phyloP scores from a whole-genome alignment of 2,797 vertebrate genomes.

The Chelonia mydas region DNA sequence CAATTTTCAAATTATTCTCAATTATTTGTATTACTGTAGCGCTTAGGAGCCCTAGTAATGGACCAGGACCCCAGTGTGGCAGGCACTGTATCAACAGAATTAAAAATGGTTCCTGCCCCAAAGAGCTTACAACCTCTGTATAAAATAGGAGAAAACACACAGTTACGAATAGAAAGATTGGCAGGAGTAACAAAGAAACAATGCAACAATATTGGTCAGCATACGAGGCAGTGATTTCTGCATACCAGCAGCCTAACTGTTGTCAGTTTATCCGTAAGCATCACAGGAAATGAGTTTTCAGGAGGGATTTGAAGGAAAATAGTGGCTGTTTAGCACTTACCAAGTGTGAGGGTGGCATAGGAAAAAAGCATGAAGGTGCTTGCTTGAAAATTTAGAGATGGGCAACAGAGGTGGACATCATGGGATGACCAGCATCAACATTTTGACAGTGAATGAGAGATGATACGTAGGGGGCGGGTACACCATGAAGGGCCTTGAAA shows the following conservation, averaged over 20 bases:
- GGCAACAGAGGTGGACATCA: not conserved
- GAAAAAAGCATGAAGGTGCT: not conserved
- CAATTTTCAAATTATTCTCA: not conserved
- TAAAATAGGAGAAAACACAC: not conserved
- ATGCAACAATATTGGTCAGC: not conserved
- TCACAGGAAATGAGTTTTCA: not conserved
- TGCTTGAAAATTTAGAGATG: not conserved
- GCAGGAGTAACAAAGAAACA: rapidly evolving
- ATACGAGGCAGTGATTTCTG: not conserved
- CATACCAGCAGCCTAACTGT: not conserved
- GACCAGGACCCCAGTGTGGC: not conserved
- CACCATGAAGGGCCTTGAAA: not conserved
- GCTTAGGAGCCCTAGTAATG: not conserved
- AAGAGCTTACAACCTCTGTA: not conserved
- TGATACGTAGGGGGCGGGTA: not conserved
- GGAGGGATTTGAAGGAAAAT: not conserved
- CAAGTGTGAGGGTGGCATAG: not conserved
- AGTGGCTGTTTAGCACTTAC: not conserved
- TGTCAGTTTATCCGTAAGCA: not conserved
- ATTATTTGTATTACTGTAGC: not conserved
- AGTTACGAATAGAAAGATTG: rapidly evolving
- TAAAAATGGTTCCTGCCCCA: not conserved
- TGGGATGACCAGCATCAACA: not conserved
- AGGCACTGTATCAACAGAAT: not conserved
- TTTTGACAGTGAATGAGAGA: not conserved